A percentile compares a stretch with the other conserved stretches of the same genome.
Conservation (phyloP, 2,888 invertebrate genomes). For the Melinaea marsaeus region DNA sequence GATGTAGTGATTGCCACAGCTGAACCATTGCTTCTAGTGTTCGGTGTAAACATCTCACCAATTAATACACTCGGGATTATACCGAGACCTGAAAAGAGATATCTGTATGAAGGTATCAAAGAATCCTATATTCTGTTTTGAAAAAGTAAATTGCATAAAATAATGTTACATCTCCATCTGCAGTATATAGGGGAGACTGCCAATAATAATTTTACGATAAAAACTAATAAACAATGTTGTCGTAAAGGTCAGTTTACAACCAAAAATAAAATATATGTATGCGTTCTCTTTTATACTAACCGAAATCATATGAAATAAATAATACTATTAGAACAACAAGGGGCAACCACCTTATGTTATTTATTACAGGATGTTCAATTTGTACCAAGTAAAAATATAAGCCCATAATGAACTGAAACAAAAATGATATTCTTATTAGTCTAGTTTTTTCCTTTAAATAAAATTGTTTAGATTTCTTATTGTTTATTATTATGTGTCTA, state of each 20-base stretch:
- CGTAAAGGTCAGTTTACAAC: background rate
- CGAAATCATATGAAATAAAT: constrained; percentile 44
- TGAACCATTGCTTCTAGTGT: background rate
- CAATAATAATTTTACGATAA: background rate
- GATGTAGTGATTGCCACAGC: background rate
- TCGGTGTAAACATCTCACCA: constrained; percentile 26
- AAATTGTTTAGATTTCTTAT: too few relatives aligned
- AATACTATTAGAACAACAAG: constrained; percentile 41
- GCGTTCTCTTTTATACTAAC: constrained; percentile 36
- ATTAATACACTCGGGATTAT: constrained; percentile 21
- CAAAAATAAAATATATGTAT: background rate
- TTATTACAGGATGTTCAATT: constrained; percentile 25
- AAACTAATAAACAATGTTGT: too few relatives aligned
- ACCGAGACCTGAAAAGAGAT: background rate
- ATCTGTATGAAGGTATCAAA: too few relatives aligned
- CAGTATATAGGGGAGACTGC: background rate
- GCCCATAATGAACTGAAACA: constrained; percentile 37
- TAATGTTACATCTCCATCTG: background rate
- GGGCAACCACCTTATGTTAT: constrained; percentile 44
- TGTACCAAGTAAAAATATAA: constrained; percentile 44
- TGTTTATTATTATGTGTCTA: too few relatives aligned
- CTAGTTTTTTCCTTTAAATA: background rate
- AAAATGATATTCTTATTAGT: background rate
- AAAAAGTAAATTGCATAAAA: background rate
- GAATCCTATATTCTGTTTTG: background rate